Base-by-base conservation (phyloP, 2,113 vertebrate species). In the Lucifuga dentata region DNA sequence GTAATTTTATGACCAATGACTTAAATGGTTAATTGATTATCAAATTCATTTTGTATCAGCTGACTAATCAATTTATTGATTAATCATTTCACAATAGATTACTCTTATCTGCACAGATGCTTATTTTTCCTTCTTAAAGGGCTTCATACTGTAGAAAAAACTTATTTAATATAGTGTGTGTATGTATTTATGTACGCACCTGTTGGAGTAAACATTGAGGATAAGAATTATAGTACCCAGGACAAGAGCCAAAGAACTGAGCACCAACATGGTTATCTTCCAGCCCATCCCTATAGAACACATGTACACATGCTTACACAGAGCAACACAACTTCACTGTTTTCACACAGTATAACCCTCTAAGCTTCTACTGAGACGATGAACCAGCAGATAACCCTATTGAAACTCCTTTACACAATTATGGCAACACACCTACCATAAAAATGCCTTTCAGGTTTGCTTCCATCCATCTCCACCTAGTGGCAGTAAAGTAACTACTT, bases 221-320 rank as follows among this genome's bases (percentile, higher is more conserved):
- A 91, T 90, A 53, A 96, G 89, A 57, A 96, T 94, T 49, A 93
- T 89, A 68, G 92, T 78, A 11, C 94, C 95, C 68, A 96, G 79
- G 35, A 95, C 80, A 62, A 96, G 89, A 35, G 94, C 94, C 84
- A 96, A 52, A n/a, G 93, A 93, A 40, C 93, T 95, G 21, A 97
- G 87, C 13, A 95, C 88, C 78, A 96, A 65, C 94, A 96, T 95
- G 46, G 92, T 92, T 0, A 93, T 93, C 83, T 94, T 95, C 95
- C 95, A 97, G 73, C 89, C 91, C 35, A 92, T 91, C 13, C 94
- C 95, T 96, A n/a, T n/a, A n/a, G n/a, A 3, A 20, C 24, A 79
- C 12, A 74, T 26, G 5, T 8, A 53, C 20, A 61, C 26, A 29
- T 5, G 26, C 7, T 29, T 5, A 29, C 3, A 29, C 26, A 29